phyloP scores from a whole-genome alignment of 1,140 invertebrate genomes.

The Zaprionus kolodkinae region DNA sequence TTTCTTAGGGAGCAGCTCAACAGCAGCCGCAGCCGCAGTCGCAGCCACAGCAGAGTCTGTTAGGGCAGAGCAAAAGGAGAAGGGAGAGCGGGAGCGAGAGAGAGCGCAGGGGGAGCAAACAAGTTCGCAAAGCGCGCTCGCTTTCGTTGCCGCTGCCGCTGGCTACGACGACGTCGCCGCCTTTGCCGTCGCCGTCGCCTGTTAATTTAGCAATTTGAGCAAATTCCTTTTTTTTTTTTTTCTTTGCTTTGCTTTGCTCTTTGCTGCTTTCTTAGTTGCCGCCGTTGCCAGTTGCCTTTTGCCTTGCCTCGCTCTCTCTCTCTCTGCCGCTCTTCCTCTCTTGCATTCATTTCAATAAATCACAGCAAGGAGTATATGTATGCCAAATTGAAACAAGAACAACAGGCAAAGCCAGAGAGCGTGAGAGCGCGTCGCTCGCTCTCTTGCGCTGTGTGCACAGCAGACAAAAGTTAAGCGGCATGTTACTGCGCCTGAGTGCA shows the following conservation, averaged over 20 bases:
- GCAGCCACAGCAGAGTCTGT: neutral
- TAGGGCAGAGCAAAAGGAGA: constrained; percentile 7
- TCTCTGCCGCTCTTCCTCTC: constrained; percentile 9
- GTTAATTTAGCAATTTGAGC: constrained; percentile 74
- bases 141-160: constrained; percentile 60
- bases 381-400: constrained; percentile 16
- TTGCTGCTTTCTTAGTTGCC: too few relatives aligned
- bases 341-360: constrained; percentile 66
- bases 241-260: neutral
- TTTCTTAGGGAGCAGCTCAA: constrained; percentile 50
- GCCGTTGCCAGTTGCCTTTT: neutral
- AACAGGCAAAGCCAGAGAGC: constrained; percentile 20
- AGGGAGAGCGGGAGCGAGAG: neutral
- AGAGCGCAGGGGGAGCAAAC: constrained; percentile 48
- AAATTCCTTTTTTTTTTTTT: constrained; percentile 52
- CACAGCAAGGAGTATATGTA: constrained; percentile 45
- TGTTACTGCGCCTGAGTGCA: constrained; percentile 6
- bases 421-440: constrained; percentile 5
- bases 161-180: constrained; percentile 18
- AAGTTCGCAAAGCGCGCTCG: constrained; percentile 71
- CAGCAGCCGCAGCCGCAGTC: neutral
- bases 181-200: constrained; percentile 44
- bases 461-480: constrained; percentile 9
- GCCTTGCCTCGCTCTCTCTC: constrained; percentile 8
- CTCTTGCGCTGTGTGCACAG: constrained; percentile 13